Percentiles rank a stretch among this genome's conserved stretches.
These are phyloP conservation scores for Adrianichthys oophorus DNA, from an alignment of 2,797 vertebrate species.

Conservation along the genomic window DNA sequence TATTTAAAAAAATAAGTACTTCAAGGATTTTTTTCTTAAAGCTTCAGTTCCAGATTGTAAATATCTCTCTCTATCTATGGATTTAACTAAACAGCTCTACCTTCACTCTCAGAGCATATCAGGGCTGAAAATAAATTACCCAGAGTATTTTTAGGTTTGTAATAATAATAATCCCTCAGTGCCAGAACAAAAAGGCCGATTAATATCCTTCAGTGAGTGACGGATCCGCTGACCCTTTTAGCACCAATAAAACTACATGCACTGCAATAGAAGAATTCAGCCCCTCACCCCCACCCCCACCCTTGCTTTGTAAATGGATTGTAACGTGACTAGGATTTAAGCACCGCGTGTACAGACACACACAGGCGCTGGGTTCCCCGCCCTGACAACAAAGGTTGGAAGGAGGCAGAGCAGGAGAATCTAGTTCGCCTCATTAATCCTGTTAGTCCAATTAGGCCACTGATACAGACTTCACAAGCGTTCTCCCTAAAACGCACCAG, in stretches of 20 bases:
- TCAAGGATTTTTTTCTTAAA: too few species aligned
- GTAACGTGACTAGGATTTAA: slow-evolving; percentile 46
- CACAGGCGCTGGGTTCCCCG: background rate
- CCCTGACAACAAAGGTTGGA: slow-evolving; percentile 38
- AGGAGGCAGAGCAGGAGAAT: slow-evolving; percentile 54
- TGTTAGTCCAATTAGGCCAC: slow-evolving; percentile 75
- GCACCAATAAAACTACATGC: slow-evolving; percentile 11
- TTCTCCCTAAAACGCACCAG: slow-evolving; percentile 20
- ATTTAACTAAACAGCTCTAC: too few species aligned
- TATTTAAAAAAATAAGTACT: too few species aligned
- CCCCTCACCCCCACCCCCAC: slow-evolving; percentile 8
- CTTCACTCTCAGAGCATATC: too few species aligned
- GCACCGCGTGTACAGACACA: slow-evolving; percentile 18
- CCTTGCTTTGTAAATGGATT: slow-evolving; percentile 20
- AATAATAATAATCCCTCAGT: too few species aligned
- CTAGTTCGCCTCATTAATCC: slow-evolving; percentile 73
- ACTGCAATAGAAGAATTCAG: slow-evolving; percentile 5
- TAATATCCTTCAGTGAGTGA: slow-evolving; percentile 12
- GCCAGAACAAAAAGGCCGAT: too few species aligned
- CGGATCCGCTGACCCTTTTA: slow-evolving; percentile 8
- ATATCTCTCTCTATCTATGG: too few species aligned
- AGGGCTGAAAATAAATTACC: too few species aligned
- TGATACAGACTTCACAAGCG: slow-evolving; percentile 56
- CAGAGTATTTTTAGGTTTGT: too few species aligned
- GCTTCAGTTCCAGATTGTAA: too few species aligned